Percentiles rank a stretch among this genome's conserved stretches.
Conservation (phyloP, 2,797 vertebrate genomes). For the Oreortyx pictus region DNA sequence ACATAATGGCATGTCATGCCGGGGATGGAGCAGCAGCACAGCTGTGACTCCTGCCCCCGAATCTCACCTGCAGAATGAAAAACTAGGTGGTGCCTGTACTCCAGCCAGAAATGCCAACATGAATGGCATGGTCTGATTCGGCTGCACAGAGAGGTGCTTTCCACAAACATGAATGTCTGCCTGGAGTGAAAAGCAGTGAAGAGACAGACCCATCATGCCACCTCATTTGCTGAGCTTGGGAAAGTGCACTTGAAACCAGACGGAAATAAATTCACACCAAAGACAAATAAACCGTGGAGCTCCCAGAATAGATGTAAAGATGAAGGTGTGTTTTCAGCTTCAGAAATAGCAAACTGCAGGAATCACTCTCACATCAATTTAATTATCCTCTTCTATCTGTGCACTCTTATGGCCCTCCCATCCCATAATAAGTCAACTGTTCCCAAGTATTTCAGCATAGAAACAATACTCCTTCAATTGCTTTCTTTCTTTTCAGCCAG, state of each 20-base stretch:
- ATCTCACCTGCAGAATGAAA: not conserved
- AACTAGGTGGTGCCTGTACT: not conserved
- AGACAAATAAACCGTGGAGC: not conserved
- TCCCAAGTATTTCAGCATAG: not conserved
- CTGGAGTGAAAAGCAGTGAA: rapidly evolving
- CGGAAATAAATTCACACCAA: not conserved
- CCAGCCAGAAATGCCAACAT: not conserved
- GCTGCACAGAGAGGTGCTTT: not conserved
- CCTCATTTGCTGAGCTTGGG: not conserved
- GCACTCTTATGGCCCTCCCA: not conserved
- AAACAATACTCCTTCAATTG: not conserved
- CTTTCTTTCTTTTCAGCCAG: not conserved
- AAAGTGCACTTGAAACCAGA: not conserved
- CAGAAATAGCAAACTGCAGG: slow-evolving; percentile 7
- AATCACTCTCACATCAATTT: not conserved
- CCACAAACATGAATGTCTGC: not conserved
- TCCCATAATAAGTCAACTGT: not conserved
- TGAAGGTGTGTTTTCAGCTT: not conserved
- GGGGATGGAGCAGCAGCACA: not conserved
- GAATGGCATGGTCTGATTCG: not conserved
- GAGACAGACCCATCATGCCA: not conserved
- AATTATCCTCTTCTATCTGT: not conserved
- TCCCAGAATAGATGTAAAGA: not conserved
- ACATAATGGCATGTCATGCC: not conserved
- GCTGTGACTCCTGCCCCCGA: not conserved